A percentile compares a stretch with the other conserved stretches of the same genome.
Evolutionary conservation across 2,888 invertebrate genomes (phyloP).

Genomic region (Hymenopus coronatus): DNA sequence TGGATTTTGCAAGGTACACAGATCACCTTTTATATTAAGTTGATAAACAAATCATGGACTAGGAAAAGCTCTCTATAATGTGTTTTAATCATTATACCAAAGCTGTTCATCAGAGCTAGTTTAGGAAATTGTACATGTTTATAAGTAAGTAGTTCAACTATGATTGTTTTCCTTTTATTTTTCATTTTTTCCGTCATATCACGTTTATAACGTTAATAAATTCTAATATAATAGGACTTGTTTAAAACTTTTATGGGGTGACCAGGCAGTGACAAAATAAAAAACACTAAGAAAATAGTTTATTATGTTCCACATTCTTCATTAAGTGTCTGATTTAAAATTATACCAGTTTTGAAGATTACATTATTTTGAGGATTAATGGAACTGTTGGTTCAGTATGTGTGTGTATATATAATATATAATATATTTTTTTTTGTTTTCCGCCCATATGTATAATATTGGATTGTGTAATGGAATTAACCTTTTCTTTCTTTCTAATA

Average conservation of each 20-base stretch:
- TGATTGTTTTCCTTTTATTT: slow-evolving; percentile 15
- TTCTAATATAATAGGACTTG: slow-evolving; percentile 21
- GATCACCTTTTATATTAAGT: neutral
- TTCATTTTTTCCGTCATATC: slow-evolving; percentile 18
- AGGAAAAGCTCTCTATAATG: neutral
- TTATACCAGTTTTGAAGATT: slow-evolving; percentile 19
- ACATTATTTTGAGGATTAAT: slow-evolving; percentile 11
- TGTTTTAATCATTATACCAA: neutral
- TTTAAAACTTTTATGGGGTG: slow-evolving; percentile 28
- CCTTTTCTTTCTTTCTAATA: neutral
- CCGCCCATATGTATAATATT: slow-evolving; percentile 5
- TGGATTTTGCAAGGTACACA: neutral
- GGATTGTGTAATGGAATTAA: neutral
- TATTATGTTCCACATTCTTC: slow-evolving; percentile 19
- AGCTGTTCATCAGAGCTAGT: neutral
- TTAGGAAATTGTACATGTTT: slow-evolving; percentile 23
- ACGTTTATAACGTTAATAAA: slow-evolving; percentile 28
- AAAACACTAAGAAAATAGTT: slow-evolving; percentile 32
- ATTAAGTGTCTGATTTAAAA: slow-evolving; percentile 23
- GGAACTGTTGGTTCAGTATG: neutral
- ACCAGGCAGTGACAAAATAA: slow-evolving; percentile 32
- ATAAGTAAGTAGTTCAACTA: slow-evolving; percentile 3
- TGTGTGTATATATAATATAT: neutral
- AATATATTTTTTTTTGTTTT: neutral
- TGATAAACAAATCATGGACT: neutral